Conservation (phyloP, 2,888 invertebrate genomes). For the Laspeyria flexula region DNA sequence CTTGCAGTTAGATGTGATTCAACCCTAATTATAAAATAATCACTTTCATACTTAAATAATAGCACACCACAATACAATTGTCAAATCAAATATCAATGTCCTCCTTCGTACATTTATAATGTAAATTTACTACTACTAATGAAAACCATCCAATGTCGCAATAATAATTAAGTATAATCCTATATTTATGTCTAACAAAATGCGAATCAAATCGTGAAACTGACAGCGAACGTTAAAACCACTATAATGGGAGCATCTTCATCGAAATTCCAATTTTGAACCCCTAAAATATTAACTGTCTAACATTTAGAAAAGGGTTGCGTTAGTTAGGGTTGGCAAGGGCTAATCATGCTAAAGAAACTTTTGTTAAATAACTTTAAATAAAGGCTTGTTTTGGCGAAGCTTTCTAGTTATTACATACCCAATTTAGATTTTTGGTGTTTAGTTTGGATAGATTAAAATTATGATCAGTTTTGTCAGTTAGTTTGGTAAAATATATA, state of each 20-base stretch:
- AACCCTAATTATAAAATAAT: no score
- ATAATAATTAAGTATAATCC: background rate
- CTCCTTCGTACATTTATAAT: background rate
- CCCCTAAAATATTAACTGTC: conserved; percentile 54
- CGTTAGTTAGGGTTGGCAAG: conserved; percentile 24
- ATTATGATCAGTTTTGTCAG: no score
- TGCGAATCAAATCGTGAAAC: conserved; percentile 20
- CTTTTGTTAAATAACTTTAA: conserved; percentile 12
- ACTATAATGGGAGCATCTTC: conserved; percentile 39
- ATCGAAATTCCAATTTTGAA: conserved; percentile 52
- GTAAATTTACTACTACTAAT: background rate
- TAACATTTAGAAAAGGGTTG: conserved; percentile 53
- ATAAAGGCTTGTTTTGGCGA: conserved; percentile 2
- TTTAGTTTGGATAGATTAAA: no score
- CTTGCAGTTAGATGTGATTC: no score
- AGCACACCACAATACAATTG: no score
- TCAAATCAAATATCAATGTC: background rate
- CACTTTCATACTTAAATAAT: no score
- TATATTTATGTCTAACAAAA: conserved; percentile 9
- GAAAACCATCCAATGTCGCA: background rate
- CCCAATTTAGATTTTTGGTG: background rate
- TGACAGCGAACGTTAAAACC: conserved; percentile 32
- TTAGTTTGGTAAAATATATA: no score
- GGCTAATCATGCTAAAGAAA: conserved; percentile 18
- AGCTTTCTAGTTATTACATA: background rate